Conservation (phyloP, 2,888 invertebrate genomes). For the Seladonia tumulorum region DNA sequence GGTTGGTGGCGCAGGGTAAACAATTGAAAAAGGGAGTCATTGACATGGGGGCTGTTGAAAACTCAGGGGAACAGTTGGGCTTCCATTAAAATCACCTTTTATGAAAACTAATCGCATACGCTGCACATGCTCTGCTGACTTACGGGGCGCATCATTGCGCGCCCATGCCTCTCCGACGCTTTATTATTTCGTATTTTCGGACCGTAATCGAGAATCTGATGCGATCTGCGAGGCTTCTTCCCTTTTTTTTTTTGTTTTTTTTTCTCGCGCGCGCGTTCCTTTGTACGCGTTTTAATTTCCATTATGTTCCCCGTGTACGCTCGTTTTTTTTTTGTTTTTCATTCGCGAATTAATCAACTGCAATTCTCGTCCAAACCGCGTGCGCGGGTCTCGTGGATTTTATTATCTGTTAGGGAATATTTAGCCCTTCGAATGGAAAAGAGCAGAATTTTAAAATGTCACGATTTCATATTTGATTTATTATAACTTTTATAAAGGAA, state of each 20-base stretch:
- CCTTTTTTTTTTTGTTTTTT: not conserved
- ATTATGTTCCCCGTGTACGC: not conserved
- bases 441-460: not conserved
- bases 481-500: not conserved
- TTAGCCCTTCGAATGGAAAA: not conserved
- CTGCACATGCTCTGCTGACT: conserved; percentile 70
- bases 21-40: conserved; percentile 77
- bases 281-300: conserved; percentile 9
- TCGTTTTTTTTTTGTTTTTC: not conserved
- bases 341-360: not conserved
- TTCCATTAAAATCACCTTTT: conserved; percentile 75
- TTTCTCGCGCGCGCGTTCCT: not conserved
- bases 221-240: not conserved
- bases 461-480: not conserved
- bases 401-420: not conserved
- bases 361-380: not conserved
- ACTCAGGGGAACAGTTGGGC: conserved; percentile 78
- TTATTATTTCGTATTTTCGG: conserved; percentile 15
- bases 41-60: conserved; percentile 72
- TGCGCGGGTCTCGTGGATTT: not conserved
- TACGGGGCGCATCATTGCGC: conserved; percentile 55
- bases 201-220: conserved; percentile 12
- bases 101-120: conserved; percentile 80
- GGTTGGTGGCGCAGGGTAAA: conserved; percentile 72
- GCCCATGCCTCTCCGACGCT: conserved; percentile 12